A percentile compares a stretch with the other conserved stretches of the same genome.
Conservation (phyloP, 1,140 invertebrate genomes). For the Sminthurinus signatus region DNA sequence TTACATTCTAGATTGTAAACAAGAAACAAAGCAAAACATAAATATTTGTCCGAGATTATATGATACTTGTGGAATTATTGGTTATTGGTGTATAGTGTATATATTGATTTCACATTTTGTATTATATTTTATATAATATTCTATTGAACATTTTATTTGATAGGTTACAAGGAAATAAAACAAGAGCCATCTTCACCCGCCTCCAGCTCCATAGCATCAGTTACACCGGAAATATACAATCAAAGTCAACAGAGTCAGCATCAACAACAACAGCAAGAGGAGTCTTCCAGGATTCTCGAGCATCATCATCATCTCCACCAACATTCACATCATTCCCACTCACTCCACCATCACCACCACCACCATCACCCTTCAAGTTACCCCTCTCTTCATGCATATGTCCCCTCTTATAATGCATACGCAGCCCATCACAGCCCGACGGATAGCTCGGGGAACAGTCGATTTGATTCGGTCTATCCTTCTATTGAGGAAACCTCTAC, state of each 20-base stretch:
- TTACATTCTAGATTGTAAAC: too few relatives aligned
- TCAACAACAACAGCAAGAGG: background rate
- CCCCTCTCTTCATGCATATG: background rate
- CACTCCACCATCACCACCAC: slow-evolving; percentile 5
- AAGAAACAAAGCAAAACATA: too few relatives aligned
- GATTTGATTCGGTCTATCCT: background rate
- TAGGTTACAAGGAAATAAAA: slow-evolving; percentile 18
- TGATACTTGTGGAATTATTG: too few relatives aligned
- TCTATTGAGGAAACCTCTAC: background rate
- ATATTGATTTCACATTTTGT: too few relatives aligned
- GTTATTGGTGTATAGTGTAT: too few relatives aligned
- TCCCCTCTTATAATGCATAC: background rate
- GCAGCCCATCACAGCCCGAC: background rate
- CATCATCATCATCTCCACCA: background rate
- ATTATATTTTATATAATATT: too few relatives aligned
- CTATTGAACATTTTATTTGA: too few relatives aligned
- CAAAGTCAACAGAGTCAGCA: slow-evolving; percentile 2
- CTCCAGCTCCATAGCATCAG: background rate
- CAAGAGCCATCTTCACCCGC: slow-evolving; percentile 9
- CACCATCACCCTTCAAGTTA: background rate
- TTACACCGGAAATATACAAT: slow-evolving; percentile 12
- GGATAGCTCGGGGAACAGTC: background rate
- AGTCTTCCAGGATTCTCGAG: background rate
- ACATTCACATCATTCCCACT: background rate
- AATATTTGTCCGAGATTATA: too few relatives aligned